A percentile compares a stretch with the other conserved stretches of the same genome.
Conservation (phyloP, 2,888 invertebrate species). For the Drosophila mercatorum region DNA sequence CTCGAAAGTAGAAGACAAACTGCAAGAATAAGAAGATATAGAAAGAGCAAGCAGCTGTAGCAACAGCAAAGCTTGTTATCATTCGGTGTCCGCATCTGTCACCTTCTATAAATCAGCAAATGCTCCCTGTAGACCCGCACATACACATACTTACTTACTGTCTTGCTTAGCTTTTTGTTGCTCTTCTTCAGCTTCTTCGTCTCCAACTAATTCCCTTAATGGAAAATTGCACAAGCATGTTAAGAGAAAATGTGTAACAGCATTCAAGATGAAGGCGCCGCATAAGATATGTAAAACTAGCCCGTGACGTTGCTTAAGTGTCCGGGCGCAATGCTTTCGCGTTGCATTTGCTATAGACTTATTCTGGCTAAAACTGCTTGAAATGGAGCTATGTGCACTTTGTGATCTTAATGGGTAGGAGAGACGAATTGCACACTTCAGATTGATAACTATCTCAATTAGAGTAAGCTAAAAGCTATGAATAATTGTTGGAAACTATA, state of each 20-base stretch:
- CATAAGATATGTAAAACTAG: slow-evolving; percentile 20
- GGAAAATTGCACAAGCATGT: slow-evolving; percentile 73
- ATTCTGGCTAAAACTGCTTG: slow-evolving; percentile 9
- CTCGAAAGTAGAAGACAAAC: background rate
- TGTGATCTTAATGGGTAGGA: background rate
- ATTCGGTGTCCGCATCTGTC: slow-evolving; percentile 77
- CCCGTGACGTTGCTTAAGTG: slow-evolving; percentile 49
- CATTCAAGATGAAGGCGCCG: slow-evolving; percentile 22
- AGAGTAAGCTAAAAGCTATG: too few species aligned
- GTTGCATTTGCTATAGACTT: background rate
- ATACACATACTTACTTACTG: slow-evolving; percentile 32
- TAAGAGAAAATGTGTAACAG: slow-evolving; percentile 42
- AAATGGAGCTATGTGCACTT: background rate
- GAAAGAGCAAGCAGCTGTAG: background rate
- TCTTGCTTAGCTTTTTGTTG: slow-evolving; percentile 30
- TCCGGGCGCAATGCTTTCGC: background rate
- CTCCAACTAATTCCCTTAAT: slow-evolving; percentile 78
- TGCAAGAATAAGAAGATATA: background rate
- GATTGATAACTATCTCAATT: too few species aligned
- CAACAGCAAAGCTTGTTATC: slow-evolving; percentile 71
- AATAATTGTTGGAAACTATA: too few species aligned
- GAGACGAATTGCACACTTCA: background rate
- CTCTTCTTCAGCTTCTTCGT: slow-evolving; percentile 30
- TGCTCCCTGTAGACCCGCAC: slow-evolving; percentile 29
- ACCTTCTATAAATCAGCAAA: slow-evolving; percentile 78